A percentile compares a stretch with the other conserved stretches of the same genome.
Conservation (phyloP, 2,797 vertebrate genomes). For the Melopsittacus undulatus region DNA sequence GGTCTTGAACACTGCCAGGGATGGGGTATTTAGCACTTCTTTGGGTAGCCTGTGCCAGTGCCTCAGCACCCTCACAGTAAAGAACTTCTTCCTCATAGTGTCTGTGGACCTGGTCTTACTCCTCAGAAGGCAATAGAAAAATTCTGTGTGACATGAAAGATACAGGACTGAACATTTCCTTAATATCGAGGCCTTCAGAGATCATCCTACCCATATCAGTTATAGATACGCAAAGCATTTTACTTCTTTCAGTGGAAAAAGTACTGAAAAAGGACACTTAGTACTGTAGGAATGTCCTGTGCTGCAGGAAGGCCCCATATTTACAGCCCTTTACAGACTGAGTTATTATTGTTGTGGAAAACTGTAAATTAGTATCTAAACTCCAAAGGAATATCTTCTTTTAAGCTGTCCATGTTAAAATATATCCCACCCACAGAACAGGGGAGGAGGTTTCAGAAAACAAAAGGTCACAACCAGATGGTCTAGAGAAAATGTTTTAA, state of each 20-base stretch:
- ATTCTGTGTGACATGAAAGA: background rate
- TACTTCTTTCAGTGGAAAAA: background rate
- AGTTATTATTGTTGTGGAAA: background rate
- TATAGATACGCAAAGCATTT: background rate
- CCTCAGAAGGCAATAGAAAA: background rate
- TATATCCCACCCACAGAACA: background rate
- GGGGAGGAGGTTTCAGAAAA: background rate
- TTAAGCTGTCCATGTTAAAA: background rate
- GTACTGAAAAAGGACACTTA: background rate
- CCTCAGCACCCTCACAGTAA: background rate
- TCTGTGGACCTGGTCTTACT: background rate
- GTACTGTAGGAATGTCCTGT: background rate
- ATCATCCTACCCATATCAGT: background rate
- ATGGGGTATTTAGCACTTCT: background rate
- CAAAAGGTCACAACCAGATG: background rate
- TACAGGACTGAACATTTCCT: background rate
- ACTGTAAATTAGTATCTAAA: background rate
- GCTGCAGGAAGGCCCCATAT: background rate
- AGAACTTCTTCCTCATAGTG: background rate
- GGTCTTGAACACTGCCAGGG: background rate
- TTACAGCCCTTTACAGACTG: background rate
- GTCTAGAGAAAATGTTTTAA: background rate
- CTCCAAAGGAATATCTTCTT: background rate
- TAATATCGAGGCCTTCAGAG: background rate
- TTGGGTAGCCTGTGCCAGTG: background rate